A percentile compares a stretch with the other conserved stretches of the same genome.
Conservation (phyloP, 2,797 vertebrate genomes). For the Enteromius argenteus region DNA sequence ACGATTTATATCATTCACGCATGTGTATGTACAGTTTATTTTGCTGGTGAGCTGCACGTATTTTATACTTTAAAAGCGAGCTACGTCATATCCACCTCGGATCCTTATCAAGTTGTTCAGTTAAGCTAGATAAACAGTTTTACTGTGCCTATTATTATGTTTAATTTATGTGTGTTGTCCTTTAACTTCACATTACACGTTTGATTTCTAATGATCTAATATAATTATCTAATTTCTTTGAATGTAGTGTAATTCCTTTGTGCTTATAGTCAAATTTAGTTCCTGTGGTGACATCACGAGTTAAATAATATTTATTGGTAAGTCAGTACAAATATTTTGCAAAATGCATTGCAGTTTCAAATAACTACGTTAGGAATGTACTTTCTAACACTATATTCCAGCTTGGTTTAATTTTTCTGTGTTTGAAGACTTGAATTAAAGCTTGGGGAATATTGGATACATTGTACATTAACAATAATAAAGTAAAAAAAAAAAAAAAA, state of each 20-base stretch:
- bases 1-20: background rate
- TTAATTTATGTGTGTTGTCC: background rate
- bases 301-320: background rate
- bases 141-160: background rate
- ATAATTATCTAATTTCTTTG: background rate
- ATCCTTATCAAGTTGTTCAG: background rate
- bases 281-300: background rate
- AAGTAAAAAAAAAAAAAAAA: background rate
- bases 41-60: background rate
- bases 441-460: background rate
- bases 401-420: background rate
- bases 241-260: background rate
- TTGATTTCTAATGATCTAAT: no score
- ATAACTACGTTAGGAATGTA: background rate
- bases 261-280: background rate
- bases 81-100: background rate
- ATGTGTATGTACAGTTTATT: background rate
- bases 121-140: background rate
- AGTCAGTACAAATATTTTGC: background rate
- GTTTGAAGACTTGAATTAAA: background rate
- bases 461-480: background rate
- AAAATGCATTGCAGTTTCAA: background rate
- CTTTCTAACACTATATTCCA: background rate
- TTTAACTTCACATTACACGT: no score
- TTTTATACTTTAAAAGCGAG: background rate